Evolutionary conservation across 2,113 vertebrate genomes (phyloP).

Genomic region (Albula glossodonta): DNA sequence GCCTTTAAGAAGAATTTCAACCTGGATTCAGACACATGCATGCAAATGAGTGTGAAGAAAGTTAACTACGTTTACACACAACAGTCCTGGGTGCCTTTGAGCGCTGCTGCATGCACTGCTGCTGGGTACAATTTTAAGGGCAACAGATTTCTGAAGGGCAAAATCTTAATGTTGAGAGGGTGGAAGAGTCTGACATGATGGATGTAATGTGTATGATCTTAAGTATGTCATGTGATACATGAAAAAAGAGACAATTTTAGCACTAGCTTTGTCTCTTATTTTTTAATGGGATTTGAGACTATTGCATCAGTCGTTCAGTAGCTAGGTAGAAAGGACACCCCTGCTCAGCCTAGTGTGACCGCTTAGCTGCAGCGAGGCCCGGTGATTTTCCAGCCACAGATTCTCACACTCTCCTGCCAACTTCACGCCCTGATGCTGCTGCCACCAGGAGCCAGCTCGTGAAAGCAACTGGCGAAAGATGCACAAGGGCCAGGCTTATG

Average conservation of each 20-base stretch:
- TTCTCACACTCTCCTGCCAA: neutral
- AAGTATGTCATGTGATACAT: too few species aligned
- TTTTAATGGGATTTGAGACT: too few species aligned
- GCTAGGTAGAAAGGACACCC: too few species aligned
- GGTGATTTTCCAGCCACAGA: neutral
- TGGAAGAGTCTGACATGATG: too few species aligned
- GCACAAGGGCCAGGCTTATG: neutral
- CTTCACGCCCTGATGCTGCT: conserved; percentile 15
- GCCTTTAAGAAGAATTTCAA: neutral
- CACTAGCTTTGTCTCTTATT: too few species aligned
- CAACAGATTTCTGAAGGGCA: too few species aligned
- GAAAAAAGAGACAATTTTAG: too few species aligned
- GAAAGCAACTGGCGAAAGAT: neutral
- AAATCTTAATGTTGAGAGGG: too few species aligned
- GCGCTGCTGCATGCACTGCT: neutral
- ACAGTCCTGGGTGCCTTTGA: neutral
- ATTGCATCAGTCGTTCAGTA: too few species aligned
- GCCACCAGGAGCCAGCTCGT: neutral
- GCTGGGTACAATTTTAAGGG: too few species aligned
- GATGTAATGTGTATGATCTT: too few species aligned
- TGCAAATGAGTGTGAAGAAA: neutral
- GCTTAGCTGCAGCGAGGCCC: neutral
- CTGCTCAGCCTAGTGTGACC: neutral
- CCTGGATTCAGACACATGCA: neutral
- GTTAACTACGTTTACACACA: neutral